Percentiles rank a stretch among this genome's conserved stretches.
These are phyloP conservation scores for Nesoenas mayeri DNA, from an alignment of 2,113 vertebrate genomes.

Conservation along the genomic window DNA sequence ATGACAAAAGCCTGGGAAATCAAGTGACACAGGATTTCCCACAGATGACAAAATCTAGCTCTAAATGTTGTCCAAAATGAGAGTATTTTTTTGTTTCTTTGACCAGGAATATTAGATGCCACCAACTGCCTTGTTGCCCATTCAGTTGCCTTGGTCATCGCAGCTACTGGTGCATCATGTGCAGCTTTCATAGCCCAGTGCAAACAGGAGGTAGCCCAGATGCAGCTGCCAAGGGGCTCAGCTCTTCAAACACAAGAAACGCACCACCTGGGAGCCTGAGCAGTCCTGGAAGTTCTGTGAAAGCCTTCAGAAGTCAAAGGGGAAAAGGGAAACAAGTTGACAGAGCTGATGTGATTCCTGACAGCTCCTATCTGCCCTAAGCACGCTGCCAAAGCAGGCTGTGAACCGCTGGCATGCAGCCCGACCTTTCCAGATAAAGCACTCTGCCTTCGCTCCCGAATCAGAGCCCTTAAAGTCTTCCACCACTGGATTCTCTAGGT, in stretches of 20 bases:
- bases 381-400: background rate
- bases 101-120: background rate
- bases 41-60: background rate
- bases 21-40: background rate
- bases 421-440: background rate
- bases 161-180: background rate
- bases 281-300: background rate
- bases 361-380: background rate
- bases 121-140: rapidly evolving
- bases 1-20: background rate
- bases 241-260: rapidly evolving
- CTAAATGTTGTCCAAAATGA: background rate
- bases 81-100: background rate
- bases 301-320: background rate
- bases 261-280: background rate
- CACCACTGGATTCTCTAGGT: background rate
- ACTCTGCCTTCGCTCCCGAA: background rate
- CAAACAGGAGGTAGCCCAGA: background rate
- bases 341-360: background rate
- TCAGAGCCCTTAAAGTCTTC: background rate
- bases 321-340: background rate
- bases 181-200: background rate
- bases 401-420: background rate
- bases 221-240: background rate
- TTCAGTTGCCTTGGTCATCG: background rate